phyloP scores from a whole-genome alignment of 1,140 invertebrate genomes.

The Saxidomus purpurata region DNA sequence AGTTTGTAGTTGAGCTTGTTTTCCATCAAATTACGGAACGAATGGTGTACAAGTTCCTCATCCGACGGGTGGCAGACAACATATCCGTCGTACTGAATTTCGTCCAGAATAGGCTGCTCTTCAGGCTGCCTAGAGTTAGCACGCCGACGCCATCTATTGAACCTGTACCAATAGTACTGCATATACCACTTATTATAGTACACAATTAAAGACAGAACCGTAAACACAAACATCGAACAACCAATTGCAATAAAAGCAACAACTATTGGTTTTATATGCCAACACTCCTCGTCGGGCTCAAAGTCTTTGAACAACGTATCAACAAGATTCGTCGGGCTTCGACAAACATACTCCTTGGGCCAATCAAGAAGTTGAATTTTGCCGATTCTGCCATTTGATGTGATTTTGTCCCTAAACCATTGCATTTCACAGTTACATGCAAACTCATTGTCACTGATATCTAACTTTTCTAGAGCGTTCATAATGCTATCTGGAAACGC shows the following conservation, averaged over 20 bases:
- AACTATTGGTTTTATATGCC: background rate
- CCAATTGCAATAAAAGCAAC: conserved; percentile 19
- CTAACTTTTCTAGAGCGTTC: background rate
- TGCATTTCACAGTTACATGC: background rate
- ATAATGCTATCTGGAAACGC: background rate
- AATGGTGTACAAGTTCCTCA: background rate
- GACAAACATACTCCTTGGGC: background rate
- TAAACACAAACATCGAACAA: background rate
- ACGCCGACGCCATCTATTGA: background rate
- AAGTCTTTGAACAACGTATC: background rate
- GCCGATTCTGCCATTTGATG: too few relatives aligned
- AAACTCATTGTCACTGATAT: conserved; percentile 7
- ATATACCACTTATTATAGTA: conserved; percentile 50
- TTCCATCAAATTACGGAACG: background rate
- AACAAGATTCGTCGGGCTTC: background rate
- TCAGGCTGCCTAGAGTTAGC: background rate
- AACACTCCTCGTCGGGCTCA: background rate
- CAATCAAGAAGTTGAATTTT: background rate
- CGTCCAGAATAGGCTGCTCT: background rate
- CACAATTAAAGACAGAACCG: background rate
- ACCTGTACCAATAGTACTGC: conserved; percentile 9
- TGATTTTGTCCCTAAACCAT: background rate
- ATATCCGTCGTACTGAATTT: conserved; percentile 14
- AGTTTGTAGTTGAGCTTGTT: conserved; percentile 6
- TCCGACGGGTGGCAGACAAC: background rate